Evolutionary conservation across 2,888 invertebrate species (phyloP).

Genomic region (Hemaris fuciformis): DNA sequence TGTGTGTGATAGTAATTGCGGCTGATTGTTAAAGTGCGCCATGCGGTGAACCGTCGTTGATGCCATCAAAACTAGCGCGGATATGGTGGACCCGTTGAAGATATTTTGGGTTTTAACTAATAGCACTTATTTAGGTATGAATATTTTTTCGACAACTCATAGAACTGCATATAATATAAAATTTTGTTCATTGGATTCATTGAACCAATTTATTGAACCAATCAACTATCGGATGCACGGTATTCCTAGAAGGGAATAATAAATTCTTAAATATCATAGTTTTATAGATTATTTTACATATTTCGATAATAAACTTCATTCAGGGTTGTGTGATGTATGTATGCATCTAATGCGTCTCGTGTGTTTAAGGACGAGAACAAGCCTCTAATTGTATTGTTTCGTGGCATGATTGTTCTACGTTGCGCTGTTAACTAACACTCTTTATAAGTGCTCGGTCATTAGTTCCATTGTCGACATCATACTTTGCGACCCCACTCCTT

Average conservation of each 20-base stretch:
- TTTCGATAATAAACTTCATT: not conserved
- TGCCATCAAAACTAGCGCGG: constrained; percentile 58
- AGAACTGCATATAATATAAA: not conserved
- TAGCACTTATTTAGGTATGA: constrained; percentile 89
- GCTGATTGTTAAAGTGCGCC: constrained; percentile 62
- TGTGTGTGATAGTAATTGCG: constrained; percentile 46
- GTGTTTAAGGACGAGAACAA: not conserved
- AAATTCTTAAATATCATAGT: no score
- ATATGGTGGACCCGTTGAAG: constrained; percentile 92
- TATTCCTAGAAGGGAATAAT: no score
- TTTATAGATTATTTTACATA: no score
- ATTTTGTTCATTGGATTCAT: no score
- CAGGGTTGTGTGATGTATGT: not conserved
- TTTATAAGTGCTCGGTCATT: constrained; percentile 39
- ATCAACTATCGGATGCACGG: no score
- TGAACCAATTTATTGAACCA: no score
- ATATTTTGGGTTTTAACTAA: constrained; percentile 92
- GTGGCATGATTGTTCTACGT: not conserved
- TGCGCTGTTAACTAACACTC: constrained; percentile 18
- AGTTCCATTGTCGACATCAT: constrained; percentile 44
- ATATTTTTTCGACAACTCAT: constrained; percentile 11
- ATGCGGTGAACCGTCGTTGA: constrained; percentile 72
- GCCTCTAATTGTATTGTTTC: not conserved
- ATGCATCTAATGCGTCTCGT: not conserved
- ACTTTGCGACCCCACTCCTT: constrained; percentile 38